Conservation (phyloP, 1,140 invertebrate genomes). For the Phymorhynchus buccinoides region DNA sequence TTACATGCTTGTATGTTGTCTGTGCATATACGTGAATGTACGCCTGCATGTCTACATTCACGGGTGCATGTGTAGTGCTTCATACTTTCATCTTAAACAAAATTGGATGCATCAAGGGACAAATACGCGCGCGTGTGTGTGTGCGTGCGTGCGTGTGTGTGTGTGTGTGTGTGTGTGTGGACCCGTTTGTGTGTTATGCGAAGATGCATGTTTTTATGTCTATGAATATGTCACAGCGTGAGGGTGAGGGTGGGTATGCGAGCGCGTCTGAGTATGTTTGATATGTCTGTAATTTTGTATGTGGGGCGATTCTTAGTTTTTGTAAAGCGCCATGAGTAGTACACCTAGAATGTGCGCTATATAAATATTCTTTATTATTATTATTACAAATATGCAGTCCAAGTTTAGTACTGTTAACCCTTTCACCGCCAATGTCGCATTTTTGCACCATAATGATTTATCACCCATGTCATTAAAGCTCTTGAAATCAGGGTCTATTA, state of each 20-base stretch:
- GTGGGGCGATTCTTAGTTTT: too few species aligned
- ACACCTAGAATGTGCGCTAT: too few species aligned
- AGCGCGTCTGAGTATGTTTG: not conserved
- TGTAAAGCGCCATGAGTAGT: too few species aligned
- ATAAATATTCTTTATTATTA: too few species aligned
- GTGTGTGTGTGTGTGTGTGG: not conserved
- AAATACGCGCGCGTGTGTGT: not conserved
- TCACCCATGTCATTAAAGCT: too few species aligned
- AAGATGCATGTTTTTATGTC: not conserved
- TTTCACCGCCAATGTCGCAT: too few species aligned
- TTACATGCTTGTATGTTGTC: not conserved
- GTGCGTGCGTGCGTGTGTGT: not conserved
- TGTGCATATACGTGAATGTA: not conserved
- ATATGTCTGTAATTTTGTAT: not conserved
- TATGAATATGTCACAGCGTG: not conserved
- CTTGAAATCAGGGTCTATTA: too few species aligned
- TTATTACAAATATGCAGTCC: too few species aligned
- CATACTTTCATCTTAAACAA: not conserved
- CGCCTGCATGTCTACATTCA: too few species aligned
- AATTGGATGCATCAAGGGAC: not conserved
- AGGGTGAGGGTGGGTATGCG: not conserved
- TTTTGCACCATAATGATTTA: too few species aligned
- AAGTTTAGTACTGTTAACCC: too few species aligned
- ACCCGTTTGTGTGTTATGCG: not conserved
- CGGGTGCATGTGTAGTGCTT: too few species aligned